Percentiles rank a stretch among this genome's conserved stretches.
These are phyloP conservation scores for Neotoxoptera formosana DNA, from an alignment of 1,140 invertebrate genomes.

Conservation along the genomic window DNA sequence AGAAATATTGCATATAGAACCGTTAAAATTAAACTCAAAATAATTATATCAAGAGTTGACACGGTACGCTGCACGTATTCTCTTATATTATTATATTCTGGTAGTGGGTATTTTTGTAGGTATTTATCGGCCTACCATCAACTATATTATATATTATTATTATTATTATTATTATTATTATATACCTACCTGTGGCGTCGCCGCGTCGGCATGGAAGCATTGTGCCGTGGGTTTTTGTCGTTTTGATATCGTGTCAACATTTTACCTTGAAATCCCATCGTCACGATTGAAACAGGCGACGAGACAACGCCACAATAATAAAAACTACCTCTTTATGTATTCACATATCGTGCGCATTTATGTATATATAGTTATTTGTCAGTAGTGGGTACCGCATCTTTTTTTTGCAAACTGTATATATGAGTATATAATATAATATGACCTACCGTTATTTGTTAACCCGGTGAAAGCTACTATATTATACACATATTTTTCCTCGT, in stretches of 20 bases:
- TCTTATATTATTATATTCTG: background rate
- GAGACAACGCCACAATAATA: conserved; percentile 24
- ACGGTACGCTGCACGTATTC: background rate
- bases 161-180: background rate
- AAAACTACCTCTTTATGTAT: background rate
- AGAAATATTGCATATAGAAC: background rate
- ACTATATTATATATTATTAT: too few species aligned
- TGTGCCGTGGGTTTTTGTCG: background rate
- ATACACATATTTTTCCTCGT: background rate
- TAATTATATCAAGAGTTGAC: background rate
- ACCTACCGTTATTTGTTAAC: background rate
- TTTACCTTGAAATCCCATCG: conserved; percentile 30
- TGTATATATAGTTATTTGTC: background rate
- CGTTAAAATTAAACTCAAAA: background rate
- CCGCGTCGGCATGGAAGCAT: background rate
- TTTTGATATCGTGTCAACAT: conserved; percentile 32
- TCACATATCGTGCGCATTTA: background rate
- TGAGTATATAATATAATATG: background rate
- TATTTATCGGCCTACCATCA: conserved; percentile 7
- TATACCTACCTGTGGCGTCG: background rate
- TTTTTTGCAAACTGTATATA: background rate
- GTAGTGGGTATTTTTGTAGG: background rate
- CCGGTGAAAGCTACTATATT: background rate
- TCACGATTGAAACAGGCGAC: background rate
- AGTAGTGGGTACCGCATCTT: background rate